Percentiles rank a stretch among this genome's conserved stretches.
Evolutionary conservation across 2,888 invertebrate species (phyloP).

Genomic region (Lapara coniferarum): DNA sequence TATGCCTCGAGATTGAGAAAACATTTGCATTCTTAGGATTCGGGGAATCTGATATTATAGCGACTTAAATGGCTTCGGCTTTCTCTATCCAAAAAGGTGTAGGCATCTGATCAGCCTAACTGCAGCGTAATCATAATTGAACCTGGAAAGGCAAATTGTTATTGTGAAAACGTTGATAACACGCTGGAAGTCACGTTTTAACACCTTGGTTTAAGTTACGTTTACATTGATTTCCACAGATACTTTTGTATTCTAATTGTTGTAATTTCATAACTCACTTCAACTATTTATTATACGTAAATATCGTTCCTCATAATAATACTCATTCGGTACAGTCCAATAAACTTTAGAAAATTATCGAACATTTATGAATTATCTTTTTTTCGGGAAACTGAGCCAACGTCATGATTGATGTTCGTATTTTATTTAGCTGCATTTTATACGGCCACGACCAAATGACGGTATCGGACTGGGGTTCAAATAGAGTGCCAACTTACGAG

Average conservation of each 20-base stretch:
- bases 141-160: no score
- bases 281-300: not conserved
- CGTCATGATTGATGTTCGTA: not conserved
- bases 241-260: no score
- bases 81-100: no score
- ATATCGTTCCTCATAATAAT: conserved; percentile 32
- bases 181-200: not conserved
- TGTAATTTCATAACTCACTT: no score
- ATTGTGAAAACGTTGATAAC: no score
- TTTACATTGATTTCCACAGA: not conserved
- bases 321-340: conserved; percentile 38
- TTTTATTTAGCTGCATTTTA: not conserved
- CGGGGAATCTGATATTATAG: not conserved
- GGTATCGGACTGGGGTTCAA: no score
- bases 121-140: no score
- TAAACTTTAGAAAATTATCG: conserved; percentile 45
- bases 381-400: conserved; percentile 52
- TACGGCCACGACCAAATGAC: no score
- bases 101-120: no score
- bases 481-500: no score
- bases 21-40: not conserved
- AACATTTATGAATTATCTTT: conserved; percentile 49
- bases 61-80: no score
- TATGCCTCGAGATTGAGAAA: not conserved
- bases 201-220: not conserved